Evolutionary conservation across 2,888 invertebrate species (phyloP), one percentile per base, ranked within the genome.

Genomic region (Neuroscelio doddi): DNA sequence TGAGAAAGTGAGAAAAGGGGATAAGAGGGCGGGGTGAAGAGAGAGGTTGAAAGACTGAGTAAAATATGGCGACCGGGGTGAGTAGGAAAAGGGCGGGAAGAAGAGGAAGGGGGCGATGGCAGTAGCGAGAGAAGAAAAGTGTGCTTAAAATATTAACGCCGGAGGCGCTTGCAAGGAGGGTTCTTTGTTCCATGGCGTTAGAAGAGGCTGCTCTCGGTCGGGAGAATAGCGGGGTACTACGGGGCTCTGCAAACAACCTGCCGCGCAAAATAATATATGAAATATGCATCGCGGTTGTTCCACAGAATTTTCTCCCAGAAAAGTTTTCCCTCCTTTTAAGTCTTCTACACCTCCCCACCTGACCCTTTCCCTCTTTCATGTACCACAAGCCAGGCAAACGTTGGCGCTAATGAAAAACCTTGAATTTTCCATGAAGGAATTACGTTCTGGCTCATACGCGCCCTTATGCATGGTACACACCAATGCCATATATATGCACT

Each of bases 131-230:
- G 79, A 79, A 80, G 80, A 82, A 83, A 83, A 82, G 82, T 82
- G 82, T 81, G 81, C 82, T 83, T 83, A 83, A 83, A 83, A 83
- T 83, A 83, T 83, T 83, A 83, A 83, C 82, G 82, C 83, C 79
- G 71, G 70, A 74, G 82, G 83, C 81, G 77, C 76, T 76, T 71
- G 74, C 76, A 69, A 71, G 76, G 70, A 74, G 76, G 72, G 78
- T 75, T 78, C 82, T 83, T 82, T 83, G 82, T 83, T 83, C 79
- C 73, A 64, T 69, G 73, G 75, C 74, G 70, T 70, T 68, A 74
- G 74, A 72, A 67, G 69, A 69, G 70, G 55, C 30, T 39, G 57
- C n/a, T 55, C 42, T 41, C 49, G 59, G 36, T 26, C 61, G 55
- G 38, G 53, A 49, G 65, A 57, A 45, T 56, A 69, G 56, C 53